Evolutionary conservation across 2,113 vertebrate species (phyloP), one percentile per base, ranked within the genome.

Genomic region (Salminus brasiliensis): DNA sequence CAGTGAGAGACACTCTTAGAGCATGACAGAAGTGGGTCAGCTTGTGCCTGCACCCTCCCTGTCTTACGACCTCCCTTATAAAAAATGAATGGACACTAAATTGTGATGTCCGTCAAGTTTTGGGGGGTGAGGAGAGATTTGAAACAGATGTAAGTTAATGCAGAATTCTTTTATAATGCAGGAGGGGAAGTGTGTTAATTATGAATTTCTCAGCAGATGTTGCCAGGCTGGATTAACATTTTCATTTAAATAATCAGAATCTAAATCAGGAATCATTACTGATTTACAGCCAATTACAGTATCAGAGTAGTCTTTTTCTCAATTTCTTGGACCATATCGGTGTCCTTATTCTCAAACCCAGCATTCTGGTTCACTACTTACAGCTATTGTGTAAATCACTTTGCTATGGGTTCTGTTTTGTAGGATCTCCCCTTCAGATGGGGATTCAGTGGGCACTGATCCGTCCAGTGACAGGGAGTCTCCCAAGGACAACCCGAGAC

Each of bases 401-500:
- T 74, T 32, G 32, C 9, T 13, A 72, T 78, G 81, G 83, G 70
- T 72, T 66, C 84, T 87, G 47, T 78, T 63, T 34, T 79, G 76
- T 74, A 98, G 97, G 88, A 91, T 99, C 87, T 97, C 95, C 0
- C 96, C 97, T 0, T 98, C 96, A 2, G 97, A 99, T 74, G 95
- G 94, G 0, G 96, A 97, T 83, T 99, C 97, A 0, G 92, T 95
- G 1, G 93, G 93, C 36, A 99, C 96, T 72, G 96, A 98, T 55
- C 95, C 92, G 9, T 96, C 96, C 84, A 97, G 95, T 0, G 96
- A 94, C 81, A 93, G 93, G 79, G 97, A 96, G 29, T 93, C 91
- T 0, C 92, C 92, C 0, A 95, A 96, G 60, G 96, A 96, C 81
- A 91, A 87, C 85, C 88, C 80, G 57, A 95, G 93, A 89, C 88